Evolutionary conservation across 2,888 invertebrate species (phyloP).

Genomic region (Troides oblongomaculatus): DNA sequence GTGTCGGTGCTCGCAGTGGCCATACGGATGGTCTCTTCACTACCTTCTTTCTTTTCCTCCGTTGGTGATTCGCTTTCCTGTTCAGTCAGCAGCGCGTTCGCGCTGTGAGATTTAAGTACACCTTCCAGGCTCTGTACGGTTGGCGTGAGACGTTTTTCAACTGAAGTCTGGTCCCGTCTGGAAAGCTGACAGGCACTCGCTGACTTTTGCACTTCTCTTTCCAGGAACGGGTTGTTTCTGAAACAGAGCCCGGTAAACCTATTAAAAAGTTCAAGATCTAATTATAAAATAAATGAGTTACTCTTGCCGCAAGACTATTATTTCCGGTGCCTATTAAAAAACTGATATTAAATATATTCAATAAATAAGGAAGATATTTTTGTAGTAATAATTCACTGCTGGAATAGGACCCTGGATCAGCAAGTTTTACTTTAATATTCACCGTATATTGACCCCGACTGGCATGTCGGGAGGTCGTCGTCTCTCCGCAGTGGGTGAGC

Average conservation of each 20-base stretch:
- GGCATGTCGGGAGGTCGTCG: constrained; percentile 77
- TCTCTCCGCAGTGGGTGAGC: constrained; percentile 82
- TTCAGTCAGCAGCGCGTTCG: constrained; percentile 68
- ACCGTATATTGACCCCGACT: constrained; percentile 74
- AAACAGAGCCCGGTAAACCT: constrained; percentile 9
- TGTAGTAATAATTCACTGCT: no score
- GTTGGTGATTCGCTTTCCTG: constrained; percentile 33
- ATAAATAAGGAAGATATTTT: no score
- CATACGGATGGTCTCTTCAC: constrained; percentile 58
- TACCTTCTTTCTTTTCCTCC: constrained; percentile 47
- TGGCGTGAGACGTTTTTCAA: constrained; percentile 55
- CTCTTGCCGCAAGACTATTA: no score
- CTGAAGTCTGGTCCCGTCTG: constrained; percentile 59
- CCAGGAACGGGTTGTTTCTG: constrained; percentile 77
- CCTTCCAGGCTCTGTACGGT: constrained; percentile 53
- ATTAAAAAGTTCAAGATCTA: no score
- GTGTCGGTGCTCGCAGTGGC: constrained; percentile 62
- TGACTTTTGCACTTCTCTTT: constrained; percentile 83
- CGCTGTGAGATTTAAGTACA: constrained; percentile 70
- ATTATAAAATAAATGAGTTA: no score
- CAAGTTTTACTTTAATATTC: no score
- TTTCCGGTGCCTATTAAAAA: no score
- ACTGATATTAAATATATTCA: no score
- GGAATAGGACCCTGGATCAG: no score
- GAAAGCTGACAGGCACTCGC: constrained; percentile 80